Base-by-base conservation (phyloP, 1,140 invertebrate species). In the Hylyphantes graminicola region DNA sequence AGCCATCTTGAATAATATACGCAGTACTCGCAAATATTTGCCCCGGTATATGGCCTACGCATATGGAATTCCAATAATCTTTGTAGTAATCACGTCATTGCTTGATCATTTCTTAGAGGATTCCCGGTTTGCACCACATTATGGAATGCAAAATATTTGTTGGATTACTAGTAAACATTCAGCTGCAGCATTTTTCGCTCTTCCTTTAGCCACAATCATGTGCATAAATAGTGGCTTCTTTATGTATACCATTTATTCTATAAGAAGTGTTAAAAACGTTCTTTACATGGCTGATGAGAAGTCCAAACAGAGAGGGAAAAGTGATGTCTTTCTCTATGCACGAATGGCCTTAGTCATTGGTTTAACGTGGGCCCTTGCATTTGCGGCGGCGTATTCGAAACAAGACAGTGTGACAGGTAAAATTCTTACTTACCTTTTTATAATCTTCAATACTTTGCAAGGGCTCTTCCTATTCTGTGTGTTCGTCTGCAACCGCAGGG, bases 331-430 rank as follows among this genome's bases (percentile, higher is more conserved):
- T 74, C 78, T 91, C 8, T 91, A 90, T 86, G 80, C 89, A 35
- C 87, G 89, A 65, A 90, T 91, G 88, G 89, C 90, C 8, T 87
- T 88, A 1, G 88, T 90, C 8, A 89, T 90, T 88, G 90, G 90
- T 12, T 90, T 91, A 72, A 90, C 90, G 8, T 91, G 90, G 90
- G 87, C 90, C 10, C 87, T 90, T 74, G 90, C 89, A 5, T 87
- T 91, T 19, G 87, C 89, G 3, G 88, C 88, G 1, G 88, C 89
- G 4, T 86, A 89, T 13, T 83, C 89, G n/a, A 89, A 87, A 61
- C 83, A 87, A 9, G 86, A 89, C 54, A 70, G 85, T 9, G 63
- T 87, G 11, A 76, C 86, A 13, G 67, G 73, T 0, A n/a, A 85
- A 57, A 86, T 86, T 51, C 61, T 87, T 6, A 78, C 78, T 9